Evolutionary conservation across 2,113 vertebrate species (phyloP).

Genomic region (Dromiciops gliroides): DNA sequence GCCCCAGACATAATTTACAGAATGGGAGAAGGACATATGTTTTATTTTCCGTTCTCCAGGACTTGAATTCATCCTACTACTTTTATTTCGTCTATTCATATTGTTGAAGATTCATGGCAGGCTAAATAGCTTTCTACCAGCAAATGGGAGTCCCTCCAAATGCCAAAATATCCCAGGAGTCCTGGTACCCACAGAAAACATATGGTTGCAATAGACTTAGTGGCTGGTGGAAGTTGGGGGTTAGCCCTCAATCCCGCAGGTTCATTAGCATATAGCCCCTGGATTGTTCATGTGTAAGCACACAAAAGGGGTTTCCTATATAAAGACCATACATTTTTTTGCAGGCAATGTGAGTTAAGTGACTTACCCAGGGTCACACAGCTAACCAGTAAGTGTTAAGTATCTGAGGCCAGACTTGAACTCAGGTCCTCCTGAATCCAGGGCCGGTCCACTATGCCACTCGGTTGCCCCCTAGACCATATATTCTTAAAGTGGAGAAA

Average conservation of each 20-base stretch:
- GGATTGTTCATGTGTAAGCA: neutral
- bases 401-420: too few relatives aligned
- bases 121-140: slow-evolving; percentile 32
- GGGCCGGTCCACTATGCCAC: too few relatives aligned
- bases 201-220: slow-evolving; percentile 33
- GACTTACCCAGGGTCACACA: too few relatives aligned
- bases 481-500: neutral
- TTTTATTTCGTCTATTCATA: slow-evolving; percentile 40
- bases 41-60: neutral
- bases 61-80: slow-evolving; percentile 6
- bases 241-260: neutral
- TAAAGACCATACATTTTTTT: neutral
- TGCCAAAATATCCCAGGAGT: slow-evolving; percentile 7
- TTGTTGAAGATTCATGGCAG: slow-evolving; percentile 35
- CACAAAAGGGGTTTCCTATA: slow-evolving; percentile 33
- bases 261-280: slow-evolving; percentile 10
- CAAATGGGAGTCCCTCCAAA: slow-evolving; percentile 38
- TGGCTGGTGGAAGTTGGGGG: slow-evolving; percentile 4
- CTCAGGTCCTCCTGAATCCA: too few relatives aligned
- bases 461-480: too few relatives aligned
- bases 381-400: too few relatives aligned
- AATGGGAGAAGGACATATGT: neutral
- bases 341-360: too few relatives aligned
- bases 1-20: neutral
- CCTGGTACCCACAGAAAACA: slow-evolving; percentile 37